Percentiles rank a stretch among this genome's conserved stretches.
These are phyloP conservation scores for Speoplatyrhinus poulsoni DNA, from an alignment of 2,113 vertebrate species.

Conservation along the genomic window DNA sequence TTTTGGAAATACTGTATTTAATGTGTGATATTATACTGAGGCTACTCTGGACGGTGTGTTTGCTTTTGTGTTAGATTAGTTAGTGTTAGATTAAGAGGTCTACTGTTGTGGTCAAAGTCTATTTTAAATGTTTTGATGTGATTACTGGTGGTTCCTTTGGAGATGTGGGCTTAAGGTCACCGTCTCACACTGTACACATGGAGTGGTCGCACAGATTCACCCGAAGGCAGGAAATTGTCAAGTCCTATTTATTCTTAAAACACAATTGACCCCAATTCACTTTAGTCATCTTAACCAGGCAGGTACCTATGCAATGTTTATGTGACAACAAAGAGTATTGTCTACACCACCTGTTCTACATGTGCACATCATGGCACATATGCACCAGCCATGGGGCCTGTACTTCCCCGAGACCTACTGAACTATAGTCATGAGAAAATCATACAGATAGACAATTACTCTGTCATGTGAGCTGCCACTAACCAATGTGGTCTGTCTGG, in stretches of 20 bases:
- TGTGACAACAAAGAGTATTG: not conserved
- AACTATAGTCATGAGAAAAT: conserved; percentile 3
- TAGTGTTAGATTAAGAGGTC: too few relatives aligned
- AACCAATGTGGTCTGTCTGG: not conserved
- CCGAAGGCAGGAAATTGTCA: not conserved
- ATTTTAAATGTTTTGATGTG: not conserved
- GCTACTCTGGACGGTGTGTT: too few relatives aligned
- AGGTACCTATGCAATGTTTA: too few relatives aligned
- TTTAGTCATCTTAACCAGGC: not conserved
- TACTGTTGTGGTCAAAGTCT: too few relatives aligned
- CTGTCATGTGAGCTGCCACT: not conserved
- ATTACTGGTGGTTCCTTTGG: not conserved
- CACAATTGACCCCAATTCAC: conserved; percentile 4
- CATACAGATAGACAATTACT: conserved; percentile 4
- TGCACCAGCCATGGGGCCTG: conserved; percentile 8
- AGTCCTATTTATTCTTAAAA: not conserved
- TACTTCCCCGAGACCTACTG: not conserved
- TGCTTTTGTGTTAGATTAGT: too few relatives aligned
- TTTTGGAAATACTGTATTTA: too few relatives aligned
- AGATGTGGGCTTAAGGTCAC: conserved; percentile 7
- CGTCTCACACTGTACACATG: not conserved
- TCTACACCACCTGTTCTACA: not conserved
- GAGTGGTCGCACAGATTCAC: not conserved
- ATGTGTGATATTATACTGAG: too few relatives aligned
- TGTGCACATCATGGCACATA: conserved; percentile 1